Conservation (phyloP, 2,113 vertebrate species). For the Hydropotes inermis region DNA sequence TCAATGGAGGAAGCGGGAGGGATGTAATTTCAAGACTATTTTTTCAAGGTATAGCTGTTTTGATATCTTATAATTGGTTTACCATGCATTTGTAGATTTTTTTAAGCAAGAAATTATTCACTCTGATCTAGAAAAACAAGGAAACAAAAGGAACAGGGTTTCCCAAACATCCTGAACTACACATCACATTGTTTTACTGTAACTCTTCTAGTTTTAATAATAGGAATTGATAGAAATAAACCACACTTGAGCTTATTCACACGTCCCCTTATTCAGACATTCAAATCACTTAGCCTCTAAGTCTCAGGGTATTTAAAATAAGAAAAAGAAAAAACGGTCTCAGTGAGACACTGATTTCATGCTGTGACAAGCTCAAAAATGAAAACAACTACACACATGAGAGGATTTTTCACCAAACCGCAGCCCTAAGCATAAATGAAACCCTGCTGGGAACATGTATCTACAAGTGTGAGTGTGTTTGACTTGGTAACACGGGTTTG, state of each 20-base stretch:
- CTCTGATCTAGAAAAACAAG: not conserved
- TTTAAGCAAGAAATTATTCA: not conserved
- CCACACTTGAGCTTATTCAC: not conserved
- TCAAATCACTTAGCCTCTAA: conserved; percentile 47
- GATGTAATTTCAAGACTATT: not conserved
- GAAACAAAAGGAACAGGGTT: not conserved
- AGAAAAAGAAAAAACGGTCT: conserved; percentile 30
- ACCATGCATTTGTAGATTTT: not conserved
- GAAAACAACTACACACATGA: conserved; percentile 70
- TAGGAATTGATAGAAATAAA: not conserved
- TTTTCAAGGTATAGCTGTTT: not conserved
- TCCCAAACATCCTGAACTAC: not conserved
- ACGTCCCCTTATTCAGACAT: conserved; percentile 49
- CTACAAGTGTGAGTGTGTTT: conserved; percentile 63
- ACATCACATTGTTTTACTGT: conserved; percentile 6
- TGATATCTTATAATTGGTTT: not conserved
- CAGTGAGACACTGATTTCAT: conserved; percentile 62
- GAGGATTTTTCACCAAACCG: conserved; percentile 54
- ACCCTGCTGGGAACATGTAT: conserved; percentile 68
- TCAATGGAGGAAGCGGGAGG: not conserved
- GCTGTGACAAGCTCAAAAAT: conserved; percentile 72
- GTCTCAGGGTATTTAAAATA: not conserved
- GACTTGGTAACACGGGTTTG: conserved; percentile 40
- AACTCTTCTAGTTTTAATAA: conserved; percentile 26
- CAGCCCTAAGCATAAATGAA: conserved; percentile 61